A percentile compares a stretch with the other conserved stretches of the same genome.
Evolutionary conservation across 2,888 invertebrate genomes (phyloP).

Genomic region (Aquatica leii): DNA sequence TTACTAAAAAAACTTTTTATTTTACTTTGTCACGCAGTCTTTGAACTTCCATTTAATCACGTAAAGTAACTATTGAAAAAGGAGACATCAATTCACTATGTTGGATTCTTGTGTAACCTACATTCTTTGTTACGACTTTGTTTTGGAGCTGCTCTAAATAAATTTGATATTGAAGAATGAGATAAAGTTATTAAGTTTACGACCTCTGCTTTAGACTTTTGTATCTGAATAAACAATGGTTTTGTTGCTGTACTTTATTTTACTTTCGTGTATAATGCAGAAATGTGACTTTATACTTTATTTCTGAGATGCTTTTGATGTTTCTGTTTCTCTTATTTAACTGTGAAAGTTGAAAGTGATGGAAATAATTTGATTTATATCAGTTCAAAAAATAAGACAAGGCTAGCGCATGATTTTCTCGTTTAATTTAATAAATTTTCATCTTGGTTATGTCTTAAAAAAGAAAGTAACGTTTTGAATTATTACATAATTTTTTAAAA

Average conservation of each 20-base stretch:
- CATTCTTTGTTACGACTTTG: conserved; percentile 54
- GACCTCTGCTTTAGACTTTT: conserved; percentile 32
- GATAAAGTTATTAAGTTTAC: conserved; percentile 36
- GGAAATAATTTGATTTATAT: conserved; percentile 12
- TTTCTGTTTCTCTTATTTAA: conserved; percentile 16
- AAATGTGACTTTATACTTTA: conserved; percentile 32
- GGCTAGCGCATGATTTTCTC: too few species aligned
- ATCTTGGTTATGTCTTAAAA: too few species aligned
- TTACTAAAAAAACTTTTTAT: too few species aligned
- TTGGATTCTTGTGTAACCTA: conserved; percentile 46
- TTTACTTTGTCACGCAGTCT: too few species aligned
- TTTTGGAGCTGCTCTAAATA: conserved; percentile 52
- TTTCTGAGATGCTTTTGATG: conserved; percentile 25
- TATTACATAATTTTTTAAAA: too few species aligned
- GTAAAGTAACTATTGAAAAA: conserved; percentile 17
- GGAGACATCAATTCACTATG: conserved; percentile 41
- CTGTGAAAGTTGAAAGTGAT: conserved; percentile 6
- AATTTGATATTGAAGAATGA: conserved; percentile 46
- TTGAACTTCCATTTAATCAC: conserved; percentile 14
- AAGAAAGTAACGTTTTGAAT: too few species aligned
- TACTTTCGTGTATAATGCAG: conserved; percentile 30
- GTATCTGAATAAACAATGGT: conserved; percentile 36
- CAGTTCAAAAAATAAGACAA: not conserved
- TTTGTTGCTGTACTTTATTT: conserved; percentile 31
- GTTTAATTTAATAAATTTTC: too few species aligned